phyloP scores from a whole-genome alignment of 2,797 vertebrate species.

The Oophaga sylvatica region DNA sequence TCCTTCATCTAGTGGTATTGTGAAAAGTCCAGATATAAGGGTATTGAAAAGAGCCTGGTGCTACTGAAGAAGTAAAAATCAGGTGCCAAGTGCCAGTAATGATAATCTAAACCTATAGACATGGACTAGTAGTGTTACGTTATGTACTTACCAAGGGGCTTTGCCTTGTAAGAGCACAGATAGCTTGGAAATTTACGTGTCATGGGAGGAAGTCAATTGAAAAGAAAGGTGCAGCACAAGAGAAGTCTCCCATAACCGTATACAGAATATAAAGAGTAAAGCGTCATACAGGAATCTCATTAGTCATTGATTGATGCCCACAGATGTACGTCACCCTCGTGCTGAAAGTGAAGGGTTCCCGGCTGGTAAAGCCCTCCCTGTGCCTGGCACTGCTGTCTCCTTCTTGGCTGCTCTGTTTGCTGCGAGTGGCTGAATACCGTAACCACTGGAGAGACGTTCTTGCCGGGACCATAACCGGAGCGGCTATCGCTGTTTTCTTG shows the following conservation, averaged over 20 bases:
- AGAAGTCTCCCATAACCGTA: neutral
- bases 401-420: slow-evolving; percentile 86
- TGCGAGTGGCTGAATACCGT: slow-evolving; percentile 87
- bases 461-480: slow-evolving; percentile 86
- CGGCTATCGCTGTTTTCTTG: slow-evolving; percentile 88
- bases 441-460: slow-evolving; percentile 91
- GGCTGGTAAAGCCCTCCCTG: slow-evolving; percentile 86
- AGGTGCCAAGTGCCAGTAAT: too few relatives aligned
- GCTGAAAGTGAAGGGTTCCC: slow-evolving; percentile 87
- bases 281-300: neutral
- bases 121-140: too few relatives aligned
- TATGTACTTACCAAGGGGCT: too few relatives aligned
- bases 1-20: too few relatives aligned
- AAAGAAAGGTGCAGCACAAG: neutral
- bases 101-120: too few relatives aligned
- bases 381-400: slow-evolving; percentile 85
- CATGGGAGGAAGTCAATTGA: neutral
- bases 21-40: too few relatives aligned
- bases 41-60: too few relatives aligned
- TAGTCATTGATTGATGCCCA: neutral
- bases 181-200: neutral
- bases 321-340: slow-evolving; percentile 92
- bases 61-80: too few relatives aligned
- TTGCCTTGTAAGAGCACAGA: neutral
- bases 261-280: neutral